Conservation (phyloP, 2,797 vertebrate genomes). For the Pangasius sanitwongsei region DNA sequence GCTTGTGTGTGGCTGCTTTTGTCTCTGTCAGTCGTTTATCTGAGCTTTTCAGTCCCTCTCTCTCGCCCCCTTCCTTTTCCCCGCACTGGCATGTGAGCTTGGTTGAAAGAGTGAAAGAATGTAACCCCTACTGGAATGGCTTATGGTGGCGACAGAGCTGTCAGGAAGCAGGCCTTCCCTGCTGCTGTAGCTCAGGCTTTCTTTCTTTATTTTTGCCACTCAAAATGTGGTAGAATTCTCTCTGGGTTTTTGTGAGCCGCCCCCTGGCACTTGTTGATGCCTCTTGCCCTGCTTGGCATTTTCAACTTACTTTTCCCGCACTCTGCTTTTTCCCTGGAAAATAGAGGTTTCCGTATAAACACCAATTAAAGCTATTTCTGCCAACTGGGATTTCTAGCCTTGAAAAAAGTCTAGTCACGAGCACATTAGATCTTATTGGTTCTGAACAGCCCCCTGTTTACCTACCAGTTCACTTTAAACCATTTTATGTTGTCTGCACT, state of each 20-base stretch:
- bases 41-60: slow-evolving; percentile 40
- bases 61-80: slow-evolving; percentile 38
- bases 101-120: slow-evolving; percentile 57
- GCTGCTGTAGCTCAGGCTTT: slow-evolving; percentile 35
- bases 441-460: slow-evolving; percentile 20
- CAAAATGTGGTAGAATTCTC: slow-evolving; percentile 41
- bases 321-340: slow-evolving; percentile 34
- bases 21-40: slow-evolving; percentile 37
- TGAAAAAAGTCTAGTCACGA: not conserved
- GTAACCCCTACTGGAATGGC: slow-evolving; percentile 55
- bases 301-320: slow-evolving; percentile 26
- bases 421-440: slow-evolving; percentile 8
- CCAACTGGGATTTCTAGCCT: slow-evolving; percentile 40
- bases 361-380: slow-evolving; percentile 44
- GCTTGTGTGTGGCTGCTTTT: slow-evolving; percentile 35
- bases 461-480: slow-evolving; percentile 24
- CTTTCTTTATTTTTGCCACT: slow-evolving; percentile 30
- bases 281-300: slow-evolving; percentile 40
- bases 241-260: slow-evolving; percentile 20
- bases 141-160: slow-evolving; percentile 46
- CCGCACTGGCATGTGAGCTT: slow-evolving; percentile 42
- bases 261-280: slow-evolving; percentile 15
- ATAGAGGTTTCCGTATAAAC: slow-evolving; percentile 43
- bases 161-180: slow-evolving; percentile 48
- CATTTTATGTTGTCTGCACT: slow-evolving; percentile 28